Conservation (phyloP, 2,797 vertebrate genomes). For the Fringilla coelebs region DNA sequence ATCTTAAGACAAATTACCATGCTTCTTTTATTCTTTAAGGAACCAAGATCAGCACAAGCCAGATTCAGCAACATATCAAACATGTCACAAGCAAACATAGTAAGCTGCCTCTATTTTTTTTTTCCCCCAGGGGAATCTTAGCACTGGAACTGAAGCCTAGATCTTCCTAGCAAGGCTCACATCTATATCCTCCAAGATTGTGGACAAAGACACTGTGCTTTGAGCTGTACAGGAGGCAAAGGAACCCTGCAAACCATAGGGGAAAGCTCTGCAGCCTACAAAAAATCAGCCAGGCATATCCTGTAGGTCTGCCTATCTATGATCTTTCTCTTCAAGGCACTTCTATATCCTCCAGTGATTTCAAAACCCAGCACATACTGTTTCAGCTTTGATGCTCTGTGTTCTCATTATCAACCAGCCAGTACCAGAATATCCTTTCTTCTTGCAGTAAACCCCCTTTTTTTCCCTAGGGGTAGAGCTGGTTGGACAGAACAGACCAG, state of each 20-base stretch:
- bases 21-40: neutral
- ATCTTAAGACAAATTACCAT: neutral
- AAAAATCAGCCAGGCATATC: neutral
- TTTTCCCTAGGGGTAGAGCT: constrained; percentile 15
- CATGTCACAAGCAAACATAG: neutral
- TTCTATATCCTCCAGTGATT: constrained; percentile 7
- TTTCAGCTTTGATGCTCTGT: constrained; percentile 14
- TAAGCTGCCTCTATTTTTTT: neutral
- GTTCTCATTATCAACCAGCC: neutral
- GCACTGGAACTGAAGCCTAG: neutral
- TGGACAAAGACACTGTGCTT: neutral
- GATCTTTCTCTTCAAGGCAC: constrained; percentile 18
- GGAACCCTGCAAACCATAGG: neutral
- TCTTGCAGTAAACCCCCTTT: neutral
- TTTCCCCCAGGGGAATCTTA: neutral
- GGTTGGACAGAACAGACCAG: constrained; percentile 20
- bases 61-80: fast-evolving
- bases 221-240: neutral
- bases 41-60: neutral
- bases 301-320: neutral
- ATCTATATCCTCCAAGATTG: neutral
- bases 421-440: neutral
- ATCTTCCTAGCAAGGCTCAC: neutral
- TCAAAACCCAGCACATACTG: neutral
- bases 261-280: neutral